phyloP scores from a whole-genome alignment of 2,113 vertebrate genomes.

The Rhinoptilus africanus region DNA sequence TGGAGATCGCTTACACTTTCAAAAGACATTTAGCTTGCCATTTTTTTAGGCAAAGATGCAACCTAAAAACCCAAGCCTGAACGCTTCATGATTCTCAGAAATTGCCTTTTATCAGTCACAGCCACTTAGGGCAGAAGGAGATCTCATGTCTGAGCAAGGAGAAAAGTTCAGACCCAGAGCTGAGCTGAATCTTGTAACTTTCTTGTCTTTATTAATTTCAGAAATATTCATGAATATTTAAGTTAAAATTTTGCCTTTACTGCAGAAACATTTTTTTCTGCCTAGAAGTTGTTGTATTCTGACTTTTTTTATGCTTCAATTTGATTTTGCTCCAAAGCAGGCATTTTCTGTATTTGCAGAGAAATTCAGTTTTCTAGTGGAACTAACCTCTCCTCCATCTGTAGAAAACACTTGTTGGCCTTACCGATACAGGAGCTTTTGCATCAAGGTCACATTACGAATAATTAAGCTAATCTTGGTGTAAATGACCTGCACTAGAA shows the following conservation, averaged over 20 bases:
- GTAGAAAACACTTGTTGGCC: neutral
- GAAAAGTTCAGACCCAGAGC: neutral
- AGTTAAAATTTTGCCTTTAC: neutral
- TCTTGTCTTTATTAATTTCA: neutral
- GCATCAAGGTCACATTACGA: neutral
- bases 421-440: neutral
- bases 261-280: neutral
- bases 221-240: conserved; percentile 13
- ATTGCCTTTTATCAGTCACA: neutral
- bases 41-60: neutral
- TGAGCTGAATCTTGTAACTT: neutral
- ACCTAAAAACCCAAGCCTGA: neutral
- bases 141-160: neutral
- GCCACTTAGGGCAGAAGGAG: neutral
- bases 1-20: neutral
- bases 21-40: neutral
- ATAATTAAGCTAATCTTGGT: neutral
- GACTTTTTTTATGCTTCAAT: neutral
- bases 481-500: neutral
- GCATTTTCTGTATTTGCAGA: neutral
- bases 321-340: neutral
- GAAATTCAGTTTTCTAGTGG: neutral
- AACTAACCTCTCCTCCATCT: neutral
- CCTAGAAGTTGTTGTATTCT: neutral
- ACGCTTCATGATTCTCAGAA: neutral